Base-by-base conservation (phyloP, 2,888 invertebrate genomes). In the Calameuta filiformis region DNA sequence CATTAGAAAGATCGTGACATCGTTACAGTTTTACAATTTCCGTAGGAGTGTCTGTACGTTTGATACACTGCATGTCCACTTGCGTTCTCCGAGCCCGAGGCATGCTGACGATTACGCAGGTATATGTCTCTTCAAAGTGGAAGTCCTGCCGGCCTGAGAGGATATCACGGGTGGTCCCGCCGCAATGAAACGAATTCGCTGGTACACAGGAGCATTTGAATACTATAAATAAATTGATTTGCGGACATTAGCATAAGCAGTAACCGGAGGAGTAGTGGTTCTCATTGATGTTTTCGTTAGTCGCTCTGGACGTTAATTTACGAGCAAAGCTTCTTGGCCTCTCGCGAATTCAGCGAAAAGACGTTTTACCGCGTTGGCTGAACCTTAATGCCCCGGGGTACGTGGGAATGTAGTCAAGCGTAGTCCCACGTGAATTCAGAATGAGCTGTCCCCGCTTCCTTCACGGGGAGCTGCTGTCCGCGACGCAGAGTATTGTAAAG, bases 141-240 rank as follows among this genome's bases (percentile, higher is more conserved):
- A 23, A 56, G 23, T 56, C 23, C 23, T 56, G 56, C 1, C 23
- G 56, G 23, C 1, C 23, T 23, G 56, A 23, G 23, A 23, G 56
- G 80, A 92, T 82, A 83, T 85, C 79, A 82, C 86, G 88, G 88
- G 88, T 88, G 88, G 88, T 88, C 88, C 75, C 68, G 81, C 75
- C 68, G 81, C 75, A 73, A 81, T 75, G 80, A 83, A 84, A 79
- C 77, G 56, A 76, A 68, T 78, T 75, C 35, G 76, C 76, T 68
- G 78, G 81, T 79, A 81, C 81, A 80, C 81, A 79, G 81, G 82
- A 87, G 87, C 88, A 88, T 88, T 88, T 87, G 84, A 87, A 88
- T 87, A 85, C 87, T 87, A 87, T 88, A 88, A 88, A 87, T 88
- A 87, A 88, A 88, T 88, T 88, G 87, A 87, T 88, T 88, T 87